phyloP scores from a whole-genome alignment of 2,888 invertebrate genomes.

The Melinaea marsaeus region DNA sequence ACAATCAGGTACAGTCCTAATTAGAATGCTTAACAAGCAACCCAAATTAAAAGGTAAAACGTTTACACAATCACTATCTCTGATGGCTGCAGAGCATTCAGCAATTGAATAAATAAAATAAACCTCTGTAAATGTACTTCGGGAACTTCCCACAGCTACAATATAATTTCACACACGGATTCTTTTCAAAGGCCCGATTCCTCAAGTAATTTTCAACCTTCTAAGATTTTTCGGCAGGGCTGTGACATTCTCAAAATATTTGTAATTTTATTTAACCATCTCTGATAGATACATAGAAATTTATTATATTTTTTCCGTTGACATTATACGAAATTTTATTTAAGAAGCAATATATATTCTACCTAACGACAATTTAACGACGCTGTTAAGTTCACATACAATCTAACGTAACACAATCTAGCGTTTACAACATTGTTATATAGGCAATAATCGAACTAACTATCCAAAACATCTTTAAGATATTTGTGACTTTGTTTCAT shows the following conservation, averaged over 20 bases:
- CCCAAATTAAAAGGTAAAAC: constrained; percentile 4
- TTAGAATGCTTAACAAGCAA: not conserved
- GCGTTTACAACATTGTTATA: too few species aligned
- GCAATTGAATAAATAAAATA: constrained; percentile 4
- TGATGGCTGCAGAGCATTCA: not conserved
- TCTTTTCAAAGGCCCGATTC: constrained; percentile 35
- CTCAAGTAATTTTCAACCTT: constrained; percentile 32
- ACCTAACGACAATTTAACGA: too few species aligned
- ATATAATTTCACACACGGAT: constrained; percentile 38
- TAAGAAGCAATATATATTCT: too few species aligned
- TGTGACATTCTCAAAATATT: constrained; percentile 9
- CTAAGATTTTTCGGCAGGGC: constrained; percentile 19
- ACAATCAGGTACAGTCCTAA: not conserved
- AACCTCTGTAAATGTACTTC: constrained; percentile 20
- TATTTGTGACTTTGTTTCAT: not conserved
- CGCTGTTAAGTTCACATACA: too few species aligned
- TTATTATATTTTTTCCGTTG: too few species aligned
- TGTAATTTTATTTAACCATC: too few species aligned
- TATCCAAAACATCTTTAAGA: too few species aligned
- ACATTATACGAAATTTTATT: too few species aligned
- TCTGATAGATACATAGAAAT: too few species aligned
- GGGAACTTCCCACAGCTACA: constrained; percentile 27
- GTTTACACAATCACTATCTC: not conserved
- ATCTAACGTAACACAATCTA: too few species aligned
- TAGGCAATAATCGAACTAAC: too few species aligned